phyloP scores from a whole-genome alignment of 2,113 vertebrate species.

The Irena cyanogastra region DNA sequence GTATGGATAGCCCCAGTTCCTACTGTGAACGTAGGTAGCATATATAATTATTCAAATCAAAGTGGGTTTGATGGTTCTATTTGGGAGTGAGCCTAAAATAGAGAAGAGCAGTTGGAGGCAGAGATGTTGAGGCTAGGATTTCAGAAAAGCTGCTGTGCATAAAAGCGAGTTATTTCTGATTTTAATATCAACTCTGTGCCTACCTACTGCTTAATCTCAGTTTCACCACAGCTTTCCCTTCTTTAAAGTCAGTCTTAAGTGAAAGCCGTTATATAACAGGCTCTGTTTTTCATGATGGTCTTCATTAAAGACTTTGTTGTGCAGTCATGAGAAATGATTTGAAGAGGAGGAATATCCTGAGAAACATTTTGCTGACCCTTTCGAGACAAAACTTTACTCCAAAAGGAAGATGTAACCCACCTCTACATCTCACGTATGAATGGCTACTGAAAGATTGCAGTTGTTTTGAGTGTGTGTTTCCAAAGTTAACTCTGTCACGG shows the following conservation, averaged over 20 bases:
- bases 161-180: background rate
- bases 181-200: background rate
- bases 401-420: background rate
- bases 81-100: background rate
- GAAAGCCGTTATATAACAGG: background rate
- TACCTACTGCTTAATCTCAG: background rate
- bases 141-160: background rate
- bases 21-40: background rate
- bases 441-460: background rate
- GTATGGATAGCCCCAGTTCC: no score
- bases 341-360: background rate
- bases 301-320: background rate
- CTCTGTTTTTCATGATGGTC: background rate
- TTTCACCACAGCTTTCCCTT: background rate
- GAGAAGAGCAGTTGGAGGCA: background rate
- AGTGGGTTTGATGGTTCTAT: background rate
- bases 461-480: fast-evolving
- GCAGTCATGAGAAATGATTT: background rate
- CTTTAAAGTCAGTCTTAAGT: background rate
- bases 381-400: background rate
- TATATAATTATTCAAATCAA: background rate
- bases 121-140: background rate
- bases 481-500: background rate
- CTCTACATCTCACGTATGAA: background rate
- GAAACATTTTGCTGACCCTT: background rate